A percentile compares a stretch with the other conserved stretches of the same genome.
Evolutionary conservation across 2,113 vertebrate species (phyloP).

Genomic region (human (Homo sapiens)): GRCh38 chr1:10533001-10533500

Average conservation of each 20-base stretch:
- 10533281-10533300: slow-evolving; percentile 82
- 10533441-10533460: slow-evolving; percentile 89
- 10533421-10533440: slow-evolving; percentile 88
- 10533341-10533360: slow-evolving; percentile 83
- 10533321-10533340: slow-evolving; percentile 80
- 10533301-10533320: slow-evolving; percentile 83
- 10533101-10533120: slow-evolving; percentile 78
- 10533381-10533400: slow-evolving; percentile 82
- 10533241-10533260: slow-evolving; percentile 83
- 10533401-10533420: slow-evolving; percentile 82
- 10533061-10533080: not conserved
- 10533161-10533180: slow-evolving; percentile 83
- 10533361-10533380: slow-evolving; percentile 85
- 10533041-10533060: not conserved
- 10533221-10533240: slow-evolving; percentile 70
- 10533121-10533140: slow-evolving; percentile 74
- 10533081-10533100: slow-evolving; percentile 74
- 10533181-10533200: slow-evolving; percentile 82
- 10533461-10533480: slow-evolving; percentile 86
- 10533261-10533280: slow-evolving; percentile 84
- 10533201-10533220: slow-evolving; percentile 81
- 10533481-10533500: slow-evolving; percentile 92
- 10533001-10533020: slow-evolving; percentile 59
- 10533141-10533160: slow-evolving; percentile 71
- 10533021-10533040: slow-evolving; percentile 21